A percentile compares a stretch with the other conserved stretches of the same genome.
These are phyloP conservation scores for Emys orbicularis DNA, from an alignment of 2,797 vertebrate species.

Conservation along the genomic window DNA sequence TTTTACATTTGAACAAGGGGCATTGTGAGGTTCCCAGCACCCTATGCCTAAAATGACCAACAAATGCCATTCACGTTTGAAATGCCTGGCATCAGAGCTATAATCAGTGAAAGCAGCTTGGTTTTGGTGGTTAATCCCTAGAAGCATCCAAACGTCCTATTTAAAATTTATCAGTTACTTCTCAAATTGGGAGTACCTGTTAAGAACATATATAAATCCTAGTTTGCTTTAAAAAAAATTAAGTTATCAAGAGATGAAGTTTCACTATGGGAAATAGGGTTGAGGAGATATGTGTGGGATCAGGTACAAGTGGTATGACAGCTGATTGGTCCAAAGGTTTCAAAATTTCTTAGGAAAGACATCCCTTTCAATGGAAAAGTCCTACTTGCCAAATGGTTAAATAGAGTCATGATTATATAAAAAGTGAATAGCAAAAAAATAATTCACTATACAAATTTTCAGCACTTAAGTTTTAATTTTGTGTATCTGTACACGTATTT, in stretches of 20 bases:
- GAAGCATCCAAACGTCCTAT: conserved; percentile 26
- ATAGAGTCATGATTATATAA: conserved; percentile 9
- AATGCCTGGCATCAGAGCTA: neutral
- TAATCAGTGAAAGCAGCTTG: neutral
- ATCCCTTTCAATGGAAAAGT: neutral
- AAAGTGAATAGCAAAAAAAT: neutral
- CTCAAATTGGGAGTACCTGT: conserved; percentile 27
- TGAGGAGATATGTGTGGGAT: conserved; percentile 46
- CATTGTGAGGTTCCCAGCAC: neutral
- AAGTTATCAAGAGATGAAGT: neutral
- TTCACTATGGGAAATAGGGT: conserved; percentile 24
- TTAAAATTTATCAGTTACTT: conserved; percentile 40
- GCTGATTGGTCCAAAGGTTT: conserved; percentile 30
- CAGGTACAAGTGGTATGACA: conserved; percentile 17
- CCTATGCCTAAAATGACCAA: conserved; percentile 14
- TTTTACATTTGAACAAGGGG: neutral
- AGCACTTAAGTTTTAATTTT: conserved; percentile 7
- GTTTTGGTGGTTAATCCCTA: conserved; percentile 6
- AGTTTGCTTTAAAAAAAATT: neutral
- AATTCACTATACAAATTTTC: neutral
- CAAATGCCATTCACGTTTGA: neutral
- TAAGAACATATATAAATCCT: conserved; percentile 10
- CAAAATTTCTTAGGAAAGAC: conserved; percentile 12
- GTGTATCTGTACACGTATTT: neutral
- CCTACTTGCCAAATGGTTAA: neutral